These are phyloP conservation scores for Aleadryas rufinucha DNA, from an alignment of 2,113 vertebrate species.

Conservation along the genomic window DNA sequence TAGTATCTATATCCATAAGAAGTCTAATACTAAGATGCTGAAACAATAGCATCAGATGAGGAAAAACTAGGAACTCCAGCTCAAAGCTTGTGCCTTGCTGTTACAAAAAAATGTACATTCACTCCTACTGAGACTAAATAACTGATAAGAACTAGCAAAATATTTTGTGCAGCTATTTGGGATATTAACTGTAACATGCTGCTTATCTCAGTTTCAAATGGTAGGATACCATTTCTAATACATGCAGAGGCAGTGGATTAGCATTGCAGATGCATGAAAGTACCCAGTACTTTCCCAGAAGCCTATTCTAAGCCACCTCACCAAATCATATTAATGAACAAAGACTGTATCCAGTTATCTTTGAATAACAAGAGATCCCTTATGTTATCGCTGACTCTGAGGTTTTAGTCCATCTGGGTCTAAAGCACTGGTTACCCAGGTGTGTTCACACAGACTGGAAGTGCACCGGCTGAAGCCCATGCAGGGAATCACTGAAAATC, in stretches of 20 bases:
- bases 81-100: not conserved
- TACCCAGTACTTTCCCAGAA: not conserved
- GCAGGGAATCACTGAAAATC: not conserved
- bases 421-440: fast-evolving
- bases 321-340: not conserved
- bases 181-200: not conserved
- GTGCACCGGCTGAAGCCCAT: fast-evolving
- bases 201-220: not conserved
- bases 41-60: not conserved
- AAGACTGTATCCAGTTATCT: not conserved
- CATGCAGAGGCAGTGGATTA: not conserved
- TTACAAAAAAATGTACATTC: not conserved
- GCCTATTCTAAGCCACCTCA: not conserved
- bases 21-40: not conserved
- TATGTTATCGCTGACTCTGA: not conserved
- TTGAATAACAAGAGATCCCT: not conserved
- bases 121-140: not conserved
- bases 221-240: not conserved
- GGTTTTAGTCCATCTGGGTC: not conserved
- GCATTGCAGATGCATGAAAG: not conserved
- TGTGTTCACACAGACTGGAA: not conserved
- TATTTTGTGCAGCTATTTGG: not conserved
- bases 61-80: not conserved
- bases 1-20: not conserved
- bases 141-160: not conserved